A percentile compares a stretch with the other conserved stretches of the same genome.
Conservation (phyloP, 2,888 invertebrate genomes). For the Tryphoninae sp. region DNA sequence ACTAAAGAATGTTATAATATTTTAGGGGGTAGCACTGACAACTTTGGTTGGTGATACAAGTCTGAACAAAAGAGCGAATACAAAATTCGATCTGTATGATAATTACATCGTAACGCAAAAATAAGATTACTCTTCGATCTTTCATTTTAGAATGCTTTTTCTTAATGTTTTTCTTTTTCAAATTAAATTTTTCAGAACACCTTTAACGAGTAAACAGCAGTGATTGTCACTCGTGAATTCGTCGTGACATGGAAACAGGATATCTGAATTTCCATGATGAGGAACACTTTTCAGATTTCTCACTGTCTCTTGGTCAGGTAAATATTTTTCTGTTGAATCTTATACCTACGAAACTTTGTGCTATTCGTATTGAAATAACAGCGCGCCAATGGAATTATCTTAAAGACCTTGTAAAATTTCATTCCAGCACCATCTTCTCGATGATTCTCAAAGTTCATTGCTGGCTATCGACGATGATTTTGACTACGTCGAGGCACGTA, state of each 20-base stretch:
- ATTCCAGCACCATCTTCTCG: conserved; percentile 70
- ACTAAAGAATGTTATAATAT: too few relatives aligned
- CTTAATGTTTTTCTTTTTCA: not conserved
- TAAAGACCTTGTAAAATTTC: conserved; percentile 19
- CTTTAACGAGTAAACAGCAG: conserved; percentile 37
- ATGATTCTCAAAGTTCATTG: conserved; percentile 74
- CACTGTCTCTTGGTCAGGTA: conserved; percentile 76
- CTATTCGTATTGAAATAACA: not conserved
- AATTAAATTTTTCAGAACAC: not conserved
- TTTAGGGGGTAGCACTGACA: too few relatives aligned
- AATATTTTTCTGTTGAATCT: conserved; percentile 40
- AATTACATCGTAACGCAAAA: not conserved
- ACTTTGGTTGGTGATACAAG: too few relatives aligned
- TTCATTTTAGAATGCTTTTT: not conserved
- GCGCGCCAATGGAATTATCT: not conserved
- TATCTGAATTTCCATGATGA: conserved; percentile 82
- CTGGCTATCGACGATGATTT: conserved; percentile 74
- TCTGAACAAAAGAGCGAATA: too few relatives aligned
- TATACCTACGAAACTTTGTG: not conserved
- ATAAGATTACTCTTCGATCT: not conserved
- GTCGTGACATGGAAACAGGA: conserved; percentile 82
- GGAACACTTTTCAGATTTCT: conserved; percentile 81
- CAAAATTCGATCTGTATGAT: too few relatives aligned
- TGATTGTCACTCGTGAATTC: conserved; percentile 27
- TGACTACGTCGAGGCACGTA: conserved; percentile 73